Base-by-base conservation (phyloP, 2,797 vertebrate genomes). In the Glossophaga mutica region DNA sequence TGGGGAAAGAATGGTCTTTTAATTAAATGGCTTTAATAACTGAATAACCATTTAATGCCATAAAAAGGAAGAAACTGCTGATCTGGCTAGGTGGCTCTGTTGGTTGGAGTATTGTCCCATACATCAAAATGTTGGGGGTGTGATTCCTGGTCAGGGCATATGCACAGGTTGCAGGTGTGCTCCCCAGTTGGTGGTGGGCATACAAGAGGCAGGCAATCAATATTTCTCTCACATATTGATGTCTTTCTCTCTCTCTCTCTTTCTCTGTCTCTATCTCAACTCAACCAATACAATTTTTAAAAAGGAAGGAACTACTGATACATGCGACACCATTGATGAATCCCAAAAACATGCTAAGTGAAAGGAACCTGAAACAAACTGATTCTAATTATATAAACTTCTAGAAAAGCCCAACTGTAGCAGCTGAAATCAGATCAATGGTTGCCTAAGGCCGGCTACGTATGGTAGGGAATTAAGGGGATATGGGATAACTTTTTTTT, bases 331-430 rank as follows among this genome's bases (percentile, higher is more conserved):
- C 14, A 87, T 19, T 65, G 55, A 59, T 29, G 32, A 79, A 77
- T 81, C 70, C 55, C 71, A 34, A 73, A 85, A 93, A 81, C 24
- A 91, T 50, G 57, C n/a, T 55, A 86, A 94, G 10, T 79, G 83
- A 94, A 93, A 89, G 50, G 12, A 94, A 46, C 46, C 52, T 73
- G 70, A 94, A 84, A 71, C 34, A 85, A 92, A 62, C 73, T 34
- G 37, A 87, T 48, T 78, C 59, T 37, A 42, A 92, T 77, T 67
- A 26, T 68, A 32, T 44, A 48, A 93, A 52, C 62, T 67, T 94
- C 82, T 59, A 57, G 44, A 85, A 90, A 55, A 67, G 14, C 46
- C 34, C 83, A 85, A 87, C 19, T 79, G 39, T 32, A 42, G 8
- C 65, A 32, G 26, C 70, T n/a, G 3, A 74, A 90, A 92, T 90